Percentiles rank a stretch among this genome's conserved stretches.
Evolutionary conservation across 2,797 vertebrate genomes (phyloP).

Genomic region (Pseudopleuronectes americanus): DNA sequence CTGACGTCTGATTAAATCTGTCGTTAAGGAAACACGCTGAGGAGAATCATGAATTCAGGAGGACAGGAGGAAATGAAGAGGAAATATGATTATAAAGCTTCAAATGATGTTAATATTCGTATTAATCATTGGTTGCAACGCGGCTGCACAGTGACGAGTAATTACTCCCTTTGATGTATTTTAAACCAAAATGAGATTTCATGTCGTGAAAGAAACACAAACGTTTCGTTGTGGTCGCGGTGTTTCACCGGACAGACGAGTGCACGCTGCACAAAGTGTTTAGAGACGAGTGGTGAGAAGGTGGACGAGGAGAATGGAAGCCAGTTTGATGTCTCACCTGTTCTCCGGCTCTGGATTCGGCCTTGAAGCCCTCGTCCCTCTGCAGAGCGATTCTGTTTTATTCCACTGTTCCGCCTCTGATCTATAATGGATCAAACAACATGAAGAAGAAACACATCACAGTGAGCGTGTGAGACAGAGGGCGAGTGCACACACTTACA

Average conservation of each 20-base stretch:
- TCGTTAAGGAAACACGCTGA: not conserved
- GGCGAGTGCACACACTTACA: too few species aligned
- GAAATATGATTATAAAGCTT: too few species aligned
- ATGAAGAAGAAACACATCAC: not conserved
- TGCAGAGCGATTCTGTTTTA: not conserved
- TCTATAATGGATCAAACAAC: slow-evolving; percentile 12
- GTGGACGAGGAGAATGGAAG: not conserved
- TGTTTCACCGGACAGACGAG: too few species aligned
- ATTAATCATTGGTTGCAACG: too few species aligned
- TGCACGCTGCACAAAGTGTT: too few species aligned
- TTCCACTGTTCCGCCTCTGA: not conserved
- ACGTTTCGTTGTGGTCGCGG: too few species aligned
- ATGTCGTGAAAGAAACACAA: too few species aligned
- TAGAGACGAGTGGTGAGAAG: not conserved
- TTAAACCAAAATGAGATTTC: too few species aligned
- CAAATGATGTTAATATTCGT: too few species aligned
- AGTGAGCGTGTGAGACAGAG: too few species aligned
- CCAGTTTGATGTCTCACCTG: not conserved
- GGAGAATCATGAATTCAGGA: not conserved
- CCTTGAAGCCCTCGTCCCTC: not conserved
- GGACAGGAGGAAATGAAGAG: not conserved
- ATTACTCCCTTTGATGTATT: too few species aligned
- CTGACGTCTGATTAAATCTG: not conserved
- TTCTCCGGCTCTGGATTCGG: not conserved
- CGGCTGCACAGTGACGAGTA: too few species aligned